Conservation (phyloP, 2,113 vertebrate genomes). For the Monopterus albus region DNA sequence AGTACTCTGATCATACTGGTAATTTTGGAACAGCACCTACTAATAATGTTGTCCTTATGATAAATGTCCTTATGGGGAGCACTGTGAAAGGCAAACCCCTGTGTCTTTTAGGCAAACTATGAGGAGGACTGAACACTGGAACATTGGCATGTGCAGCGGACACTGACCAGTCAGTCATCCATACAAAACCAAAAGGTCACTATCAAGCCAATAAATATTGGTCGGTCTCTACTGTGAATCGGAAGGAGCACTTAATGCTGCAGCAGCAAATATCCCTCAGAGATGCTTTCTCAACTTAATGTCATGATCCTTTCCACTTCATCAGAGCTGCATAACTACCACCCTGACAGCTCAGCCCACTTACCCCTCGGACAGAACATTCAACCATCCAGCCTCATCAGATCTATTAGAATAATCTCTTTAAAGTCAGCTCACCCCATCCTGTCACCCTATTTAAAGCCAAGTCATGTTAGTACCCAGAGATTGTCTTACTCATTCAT, state of each 20-base stretch:
- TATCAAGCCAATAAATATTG: conserved; percentile 22
- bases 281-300: conserved; percentile 65
- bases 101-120: no score
- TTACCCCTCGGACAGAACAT: conserved; percentile 58
- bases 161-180: neutral
- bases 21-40: no score
- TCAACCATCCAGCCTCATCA: conserved; percentile 77
- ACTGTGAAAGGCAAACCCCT: no score
- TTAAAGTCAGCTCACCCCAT: conserved; percentile 71
- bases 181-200: conserved; percentile 17
- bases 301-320: conserved; percentile 74
- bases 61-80: no score
- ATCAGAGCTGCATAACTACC: conserved; percentile 57
- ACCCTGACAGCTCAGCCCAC: conserved; percentile 65
- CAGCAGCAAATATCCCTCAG: conserved; percentile 45
- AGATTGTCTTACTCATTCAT: conserved; percentile 60
- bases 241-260: conserved; percentile 35
- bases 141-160: neutral
- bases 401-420: conserved; percentile 75
- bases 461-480: conserved; percentile 60
- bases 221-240: conserved; percentile 29
- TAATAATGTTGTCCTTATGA: no score
- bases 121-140: no score
- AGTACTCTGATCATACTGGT: no score
- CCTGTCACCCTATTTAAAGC: conserved; percentile 76